Evolutionary conservation across 2,113 vertebrate genomes (phyloP).

Genomic region (Herpetotheres cachinnans): DNA sequence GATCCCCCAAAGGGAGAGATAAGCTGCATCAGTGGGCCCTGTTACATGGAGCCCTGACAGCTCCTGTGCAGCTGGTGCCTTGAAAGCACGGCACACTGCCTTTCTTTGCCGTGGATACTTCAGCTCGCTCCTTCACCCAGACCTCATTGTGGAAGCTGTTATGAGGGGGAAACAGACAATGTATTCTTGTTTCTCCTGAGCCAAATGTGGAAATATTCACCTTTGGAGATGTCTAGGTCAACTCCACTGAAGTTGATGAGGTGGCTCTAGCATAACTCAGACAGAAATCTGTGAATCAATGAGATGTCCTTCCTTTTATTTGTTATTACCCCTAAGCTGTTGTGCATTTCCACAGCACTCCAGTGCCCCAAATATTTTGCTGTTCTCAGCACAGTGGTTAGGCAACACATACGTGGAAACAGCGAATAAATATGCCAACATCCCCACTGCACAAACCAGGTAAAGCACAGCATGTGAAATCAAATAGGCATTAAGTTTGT

Average conservation of each 20-base stretch:
- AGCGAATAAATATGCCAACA: background rate
- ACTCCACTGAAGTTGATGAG: background rate
- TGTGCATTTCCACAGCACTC: background rate
- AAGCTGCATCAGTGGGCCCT: background rate
- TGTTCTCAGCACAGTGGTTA: background rate
- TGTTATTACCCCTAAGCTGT: background rate
- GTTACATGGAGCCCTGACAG: background rate
- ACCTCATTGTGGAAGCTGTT: background rate
- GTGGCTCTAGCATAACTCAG: background rate
- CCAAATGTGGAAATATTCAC: background rate
- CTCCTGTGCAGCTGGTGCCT: conserved; percentile 49
- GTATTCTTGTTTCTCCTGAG: background rate
- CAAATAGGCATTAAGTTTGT: background rate
- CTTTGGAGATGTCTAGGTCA: background rate
- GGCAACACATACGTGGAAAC: background rate
- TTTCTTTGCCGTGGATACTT: background rate
- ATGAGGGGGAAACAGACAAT: background rate
- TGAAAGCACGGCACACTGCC: background rate
- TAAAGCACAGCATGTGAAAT: background rate
- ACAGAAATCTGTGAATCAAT: background rate
- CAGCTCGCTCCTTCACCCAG: background rate
- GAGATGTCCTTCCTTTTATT: background rate
- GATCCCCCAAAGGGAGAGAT: conserved; percentile 27
- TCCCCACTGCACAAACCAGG: background rate
- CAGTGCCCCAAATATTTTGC: background rate